Evolutionary conservation across 2,797 vertebrate species (phyloP), one percentile per base, ranked within the genome.

Genomic region (Darevskia mixta): DNA sequence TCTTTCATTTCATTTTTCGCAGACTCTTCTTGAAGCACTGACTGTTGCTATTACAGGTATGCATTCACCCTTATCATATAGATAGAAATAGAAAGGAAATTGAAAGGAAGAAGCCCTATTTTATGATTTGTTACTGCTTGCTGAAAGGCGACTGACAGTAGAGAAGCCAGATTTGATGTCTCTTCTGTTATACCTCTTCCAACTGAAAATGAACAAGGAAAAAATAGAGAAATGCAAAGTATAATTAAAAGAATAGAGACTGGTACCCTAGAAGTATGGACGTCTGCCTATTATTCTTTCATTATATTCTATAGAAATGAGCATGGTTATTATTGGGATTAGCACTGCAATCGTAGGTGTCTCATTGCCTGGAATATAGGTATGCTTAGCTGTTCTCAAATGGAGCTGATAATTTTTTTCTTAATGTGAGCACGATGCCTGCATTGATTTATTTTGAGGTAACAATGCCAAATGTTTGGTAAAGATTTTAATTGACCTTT

Each of bases 11-110:
- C 95, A 35, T 93, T 93, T 96, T 96, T 82, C 94, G 32, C 93
- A 99, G 98, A 99, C 98, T 0, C 86, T 99, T 25, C 94, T 98
- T 94, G 98, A 99, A 95, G 98, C 99, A 0, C 85, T 98, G 64
- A 98, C 98, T 85, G 96, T 99, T 92, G 99, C 97, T 75, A 96
- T 97, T 94, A 96, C 98, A 89, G 96, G 99, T 99, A 97, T 97
- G 95, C 64, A 83, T 29, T 89, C 35, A 66, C 87, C 11, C 13
- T 71, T 64, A 11, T 81, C 4, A 83, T 91, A 6, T 82, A 71
- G 72, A 73, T 75, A 78, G 87, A 82, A 29, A 76, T 78, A 67
- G 82, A 88, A 80, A 88, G 3, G 1, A 35, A 41, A 41, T 41
- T 41, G 38, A 41, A 41, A 41, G 5, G 5, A 89, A 81, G 78